These are phyloP conservation scores for Mallotus villosus DNA, from an alignment of 2,797 vertebrate species.

Conservation along the genomic window DNA sequence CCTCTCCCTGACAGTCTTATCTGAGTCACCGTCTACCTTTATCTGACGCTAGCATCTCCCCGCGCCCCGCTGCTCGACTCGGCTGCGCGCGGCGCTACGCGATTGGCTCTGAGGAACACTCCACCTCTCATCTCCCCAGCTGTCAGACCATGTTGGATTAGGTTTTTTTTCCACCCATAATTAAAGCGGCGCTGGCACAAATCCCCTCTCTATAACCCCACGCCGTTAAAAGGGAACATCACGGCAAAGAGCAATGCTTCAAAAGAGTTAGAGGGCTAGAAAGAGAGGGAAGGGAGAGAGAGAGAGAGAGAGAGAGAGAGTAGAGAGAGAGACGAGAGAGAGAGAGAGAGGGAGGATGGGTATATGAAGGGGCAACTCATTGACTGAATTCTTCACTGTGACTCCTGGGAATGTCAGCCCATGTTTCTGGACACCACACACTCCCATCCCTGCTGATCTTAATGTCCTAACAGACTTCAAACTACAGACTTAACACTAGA, in stretches of 20 bases:
- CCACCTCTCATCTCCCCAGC: background rate
- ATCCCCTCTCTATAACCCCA: slow-evolving; percentile 8
- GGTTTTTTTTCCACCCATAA: background rate
- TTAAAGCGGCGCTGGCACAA: slow-evolving; percentile 30
- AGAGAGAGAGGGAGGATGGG: background rate
- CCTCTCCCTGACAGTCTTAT: background rate
- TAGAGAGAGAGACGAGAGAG: background rate
- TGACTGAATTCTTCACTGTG: too few species aligned
- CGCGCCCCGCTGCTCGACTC: background rate
- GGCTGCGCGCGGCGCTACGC: background rate
- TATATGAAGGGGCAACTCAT: too few species aligned
- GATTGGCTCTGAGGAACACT: background rate
- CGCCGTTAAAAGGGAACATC: slow-evolving; percentile 15
- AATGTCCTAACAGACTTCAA: too few species aligned
- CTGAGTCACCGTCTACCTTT: slow-evolving; percentile 9
- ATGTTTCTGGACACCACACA: too few species aligned
- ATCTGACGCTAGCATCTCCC: slow-evolving; percentile 2
- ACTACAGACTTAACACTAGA: too few species aligned
- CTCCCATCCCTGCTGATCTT: too few species aligned
- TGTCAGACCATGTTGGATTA: background rate
- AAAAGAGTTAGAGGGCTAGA: slow-evolving; percentile 28
- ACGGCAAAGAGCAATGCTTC: background rate
- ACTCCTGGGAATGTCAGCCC: too few species aligned
- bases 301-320: background rate
- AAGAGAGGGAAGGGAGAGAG: background rate